Conservation (phyloP, 2,888 invertebrate genomes). For the Drosophila buzzatii region DNA sequence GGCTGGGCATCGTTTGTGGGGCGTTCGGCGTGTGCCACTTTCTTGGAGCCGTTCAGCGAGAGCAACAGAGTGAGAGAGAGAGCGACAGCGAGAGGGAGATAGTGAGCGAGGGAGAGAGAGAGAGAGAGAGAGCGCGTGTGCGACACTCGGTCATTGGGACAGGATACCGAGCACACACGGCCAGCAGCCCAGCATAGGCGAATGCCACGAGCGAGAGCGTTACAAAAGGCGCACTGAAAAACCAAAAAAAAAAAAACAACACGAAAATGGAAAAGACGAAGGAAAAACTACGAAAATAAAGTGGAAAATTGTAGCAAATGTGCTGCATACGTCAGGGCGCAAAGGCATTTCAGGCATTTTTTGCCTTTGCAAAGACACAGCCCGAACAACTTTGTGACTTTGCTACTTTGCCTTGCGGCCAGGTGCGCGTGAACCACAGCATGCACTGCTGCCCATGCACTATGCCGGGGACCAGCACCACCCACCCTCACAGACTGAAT, state of each 20-base stretch:
- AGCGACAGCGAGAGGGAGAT: background rate
- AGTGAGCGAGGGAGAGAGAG: background rate
- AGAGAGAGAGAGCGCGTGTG: conserved; percentile 3
- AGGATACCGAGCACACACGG: conserved; percentile 47
- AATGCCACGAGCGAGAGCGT: conserved; percentile 10
- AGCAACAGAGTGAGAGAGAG: background rate
- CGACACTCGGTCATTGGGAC: conserved; percentile 82
- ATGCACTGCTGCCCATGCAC: conserved; percentile 9
- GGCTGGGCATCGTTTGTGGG: conserved; percentile 6
- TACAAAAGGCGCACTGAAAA: background rate
- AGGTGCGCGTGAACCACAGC: conserved; percentile 30
- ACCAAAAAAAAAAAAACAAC: background rate
- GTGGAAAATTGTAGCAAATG: conserved; percentile 37
- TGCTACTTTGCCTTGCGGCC: conserved; percentile 14
- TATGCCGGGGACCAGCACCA: conserved; percentile 24
- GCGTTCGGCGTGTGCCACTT: conserved; percentile 58
- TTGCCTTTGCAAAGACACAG: conserved; percentile 35
- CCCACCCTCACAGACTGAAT: background rate
- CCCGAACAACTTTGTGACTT: conserved; percentile 20
- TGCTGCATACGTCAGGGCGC: conserved; percentile 60
- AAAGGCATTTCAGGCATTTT: conserved; percentile 33
- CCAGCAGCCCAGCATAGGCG: conserved; percentile 19
- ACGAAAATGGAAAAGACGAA: conserved; percentile 2
- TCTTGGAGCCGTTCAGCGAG: conserved; percentile 13
- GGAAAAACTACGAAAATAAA: conserved; percentile 12